Percentiles rank a stretch among this genome's conserved stretches.
These are phyloP conservation scores for Dendroctonus ponderosae DNA, from an alignment of 1,140 invertebrate species.

Conservation along the genomic window DNA sequence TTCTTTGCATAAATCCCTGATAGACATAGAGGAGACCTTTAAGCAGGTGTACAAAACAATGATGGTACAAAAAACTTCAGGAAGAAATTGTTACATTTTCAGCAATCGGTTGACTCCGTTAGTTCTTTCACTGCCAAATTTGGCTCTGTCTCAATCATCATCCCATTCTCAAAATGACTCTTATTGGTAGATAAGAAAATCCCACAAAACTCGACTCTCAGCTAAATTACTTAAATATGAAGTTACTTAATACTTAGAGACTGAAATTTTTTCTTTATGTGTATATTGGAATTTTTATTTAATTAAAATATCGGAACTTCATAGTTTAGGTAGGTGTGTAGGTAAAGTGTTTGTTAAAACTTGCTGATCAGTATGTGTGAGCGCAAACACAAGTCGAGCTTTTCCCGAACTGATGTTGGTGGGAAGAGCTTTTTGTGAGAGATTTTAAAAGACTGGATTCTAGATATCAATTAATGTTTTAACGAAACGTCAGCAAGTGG, in stretches of 20 bases:
- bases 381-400: too few relatives aligned
- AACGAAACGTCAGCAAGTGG: not conserved
- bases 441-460: constrained; percentile 29
- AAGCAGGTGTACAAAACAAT: constrained; percentile 44
- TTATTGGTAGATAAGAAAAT: constrained; percentile 21
- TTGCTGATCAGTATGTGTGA: too few relatives aligned
- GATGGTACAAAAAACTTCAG: constrained; percentile 48
- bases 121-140: constrained; percentile 46
- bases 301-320: constrained; percentile 16
- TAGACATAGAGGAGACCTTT: constrained; percentile 16
- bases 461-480: not conserved
- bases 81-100: constrained; percentile 38
- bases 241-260: constrained; percentile 33
- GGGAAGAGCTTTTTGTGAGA: constrained; percentile 1
- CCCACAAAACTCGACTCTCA: constrained; percentile 16
- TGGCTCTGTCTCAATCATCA: constrained; percentile 47
- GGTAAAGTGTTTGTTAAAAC: too few relatives aligned
- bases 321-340: constrained; percentile 17
- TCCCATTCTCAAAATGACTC: constrained; percentile 33
- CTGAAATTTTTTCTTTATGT: constrained; percentile 28
- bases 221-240: constrained; percentile 29
- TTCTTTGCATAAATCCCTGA: not conserved
- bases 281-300: constrained; percentile 22
- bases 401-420: too few relatives aligned
- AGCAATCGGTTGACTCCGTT: constrained; percentile 44